Conservation (phyloP, 2,888 invertebrate species). For the Netelia fuscicornis region DNA sequence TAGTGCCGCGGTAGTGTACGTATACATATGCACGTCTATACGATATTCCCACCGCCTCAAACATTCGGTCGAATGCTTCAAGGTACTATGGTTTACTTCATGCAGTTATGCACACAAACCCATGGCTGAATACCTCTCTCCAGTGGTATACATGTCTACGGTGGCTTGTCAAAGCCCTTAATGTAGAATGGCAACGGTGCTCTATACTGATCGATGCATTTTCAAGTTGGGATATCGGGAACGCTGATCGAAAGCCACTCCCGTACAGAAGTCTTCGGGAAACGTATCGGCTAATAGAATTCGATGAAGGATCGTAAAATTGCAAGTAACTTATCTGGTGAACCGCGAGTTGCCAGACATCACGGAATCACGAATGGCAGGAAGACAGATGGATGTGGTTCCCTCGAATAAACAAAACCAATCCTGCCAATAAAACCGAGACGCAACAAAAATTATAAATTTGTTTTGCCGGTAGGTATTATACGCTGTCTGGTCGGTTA, state of each 20-base stretch:
- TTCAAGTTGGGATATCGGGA: not conserved
- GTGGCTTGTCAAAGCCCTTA: slow-evolving; percentile 35
- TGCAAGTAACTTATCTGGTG: not conserved
- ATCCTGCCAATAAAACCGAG: too few relatives aligned
- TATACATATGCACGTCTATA: slow-evolving; percentile 10
- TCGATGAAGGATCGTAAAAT: not conserved
- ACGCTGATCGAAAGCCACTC: not conserved
- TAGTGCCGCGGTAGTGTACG: slow-evolving; percentile 22
- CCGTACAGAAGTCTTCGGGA: not conserved
- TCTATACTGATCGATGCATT: slow-evolving; percentile 40
- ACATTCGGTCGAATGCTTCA: slow-evolving; percentile 35
- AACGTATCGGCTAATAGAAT: not conserved
- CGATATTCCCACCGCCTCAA: slow-evolving; percentile 23
- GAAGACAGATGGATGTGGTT: too few relatives aligned
- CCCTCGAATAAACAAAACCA: too few relatives aligned
- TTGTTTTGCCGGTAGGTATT: too few relatives aligned
- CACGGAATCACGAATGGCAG: too few relatives aligned
- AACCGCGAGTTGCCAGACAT: too few relatives aligned
- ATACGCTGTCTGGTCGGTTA: too few relatives aligned
- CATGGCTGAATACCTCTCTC: slow-evolving; percentile 32
- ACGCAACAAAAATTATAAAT: too few relatives aligned
- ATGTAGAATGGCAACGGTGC: slow-evolving; percentile 20
- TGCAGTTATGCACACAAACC: slow-evolving; percentile 16
- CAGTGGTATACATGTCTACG: slow-evolving; percentile 12
- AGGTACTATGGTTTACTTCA: slow-evolving; percentile 34